phyloP scores from a whole-genome alignment of 2,797 vertebrate species.

The Galagoides demidoff region DNA sequence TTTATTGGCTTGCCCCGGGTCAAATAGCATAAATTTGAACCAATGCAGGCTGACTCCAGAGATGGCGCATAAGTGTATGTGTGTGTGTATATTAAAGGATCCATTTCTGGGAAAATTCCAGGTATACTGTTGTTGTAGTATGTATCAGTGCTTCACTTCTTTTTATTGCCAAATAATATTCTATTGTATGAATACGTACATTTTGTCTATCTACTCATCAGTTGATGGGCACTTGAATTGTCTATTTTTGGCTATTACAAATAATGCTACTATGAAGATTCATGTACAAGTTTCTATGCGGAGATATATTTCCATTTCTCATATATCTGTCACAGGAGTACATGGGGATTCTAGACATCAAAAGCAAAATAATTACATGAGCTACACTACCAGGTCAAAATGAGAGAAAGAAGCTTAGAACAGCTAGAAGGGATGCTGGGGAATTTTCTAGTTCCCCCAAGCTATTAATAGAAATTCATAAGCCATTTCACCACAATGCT shows the following conservation, averaged over 20 bases:
- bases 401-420: constrained; percentile 3
- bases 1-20: neutral
- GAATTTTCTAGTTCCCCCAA: constrained; percentile 27
- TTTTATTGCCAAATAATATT: too few relatives aligned
- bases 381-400: neutral
- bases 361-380: neutral
- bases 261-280: too few relatives aligned
- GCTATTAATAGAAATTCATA: constrained; percentile 42
- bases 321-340: neutral
- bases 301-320: too few relatives aligned
- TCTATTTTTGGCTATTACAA: too few relatives aligned
- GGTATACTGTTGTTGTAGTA: neutral
- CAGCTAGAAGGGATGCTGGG: neutral
- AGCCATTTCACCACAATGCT: neutral
- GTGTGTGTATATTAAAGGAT: neutral
- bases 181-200: too few relatives aligned
- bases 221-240: too few relatives aligned
- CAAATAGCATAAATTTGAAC: constrained; percentile 21
- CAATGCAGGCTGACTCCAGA: neutral
- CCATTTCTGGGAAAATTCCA: neutral
- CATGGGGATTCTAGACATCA: neutral
- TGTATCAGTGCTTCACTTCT: too few relatives aligned
- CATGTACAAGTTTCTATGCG: too few relatives aligned
- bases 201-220: too few relatives aligned
- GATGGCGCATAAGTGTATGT: neutral